Evolutionary conservation across 2,888 invertebrate species (phyloP), one percentile per base, ranked within the genome.

Genomic region (Sarcophaga caerulescens): DNA sequence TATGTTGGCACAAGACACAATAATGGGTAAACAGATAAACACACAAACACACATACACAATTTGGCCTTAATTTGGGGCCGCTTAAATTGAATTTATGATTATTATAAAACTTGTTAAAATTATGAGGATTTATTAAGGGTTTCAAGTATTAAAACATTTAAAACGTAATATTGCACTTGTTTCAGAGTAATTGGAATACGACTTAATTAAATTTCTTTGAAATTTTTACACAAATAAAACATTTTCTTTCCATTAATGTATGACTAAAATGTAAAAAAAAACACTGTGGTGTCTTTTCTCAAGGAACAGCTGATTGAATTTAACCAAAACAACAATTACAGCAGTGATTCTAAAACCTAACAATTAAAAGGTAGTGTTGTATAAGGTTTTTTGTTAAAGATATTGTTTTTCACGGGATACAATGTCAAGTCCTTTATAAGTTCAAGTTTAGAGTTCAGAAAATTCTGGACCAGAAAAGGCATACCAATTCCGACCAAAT

Each of bases 161-260:
- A 63, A 69, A 65, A 69, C 4, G 35, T 60, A 69, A 70, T 84
- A 84, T 84, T 84, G 79, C 74, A 79, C 63, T 79, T 47, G 4
- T 59, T 77, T 47, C 4, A 66, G 2, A 6, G 4, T 47, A 70
- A n/a, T 62, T 10, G 1, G 25, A 21, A 25, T 47, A 12, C 1
- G 35, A 65, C 21, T 65, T 45, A 66, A 23, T 78, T 8, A 66
- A 69, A 25, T 79, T 60, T 60, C 14, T 21, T 25, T 23, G 0
- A 65, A 21, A 14, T 59, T 76, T 44, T 44, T 25, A 59, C 25
- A 84, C 14, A 59, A 63, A 35, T 21, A 35, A 47, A n/a, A 23
- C 44, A 75, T 52, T 69, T 52, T 74, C 59, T 59, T 63, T 14
- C 63, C 10, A 19, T 14, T 14, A 14, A 14, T 14, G 52, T 35